phyloP scores from a whole-genome alignment of 2,797 vertebrate species.

The Poecile montanus region DNA sequence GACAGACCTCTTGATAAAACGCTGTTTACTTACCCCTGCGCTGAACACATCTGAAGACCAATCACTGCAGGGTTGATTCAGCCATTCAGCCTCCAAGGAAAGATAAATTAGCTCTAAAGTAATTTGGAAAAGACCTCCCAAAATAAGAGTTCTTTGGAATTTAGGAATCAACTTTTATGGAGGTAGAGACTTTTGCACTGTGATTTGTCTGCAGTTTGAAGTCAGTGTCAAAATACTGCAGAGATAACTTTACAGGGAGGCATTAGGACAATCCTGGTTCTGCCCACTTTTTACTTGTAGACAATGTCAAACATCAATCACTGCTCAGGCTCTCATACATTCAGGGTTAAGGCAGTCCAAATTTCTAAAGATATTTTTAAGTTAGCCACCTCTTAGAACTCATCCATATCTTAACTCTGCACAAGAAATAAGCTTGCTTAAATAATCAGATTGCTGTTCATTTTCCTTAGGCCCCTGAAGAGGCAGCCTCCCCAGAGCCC shows the following conservation, averaged over 20 bases:
- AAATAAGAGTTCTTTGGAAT: not conserved
- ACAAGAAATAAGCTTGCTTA: not conserved
- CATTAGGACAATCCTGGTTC: not conserved
- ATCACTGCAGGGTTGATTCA: not conserved
- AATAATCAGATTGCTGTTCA: not conserved
- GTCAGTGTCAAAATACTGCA: not conserved
- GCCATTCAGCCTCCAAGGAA: not conserved
- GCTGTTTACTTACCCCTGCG: not conserved
- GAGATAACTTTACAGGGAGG: not conserved
- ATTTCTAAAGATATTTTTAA: not conserved
- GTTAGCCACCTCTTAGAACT: not conserved
- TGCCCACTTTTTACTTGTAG: not conserved
- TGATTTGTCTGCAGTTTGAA: not conserved
- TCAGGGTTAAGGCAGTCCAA: not conserved
- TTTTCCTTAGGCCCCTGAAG: not conserved
- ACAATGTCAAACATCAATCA: not conserved
- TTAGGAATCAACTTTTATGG: not conserved
- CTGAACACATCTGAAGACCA: not conserved
- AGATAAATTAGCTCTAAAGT: not conserved
- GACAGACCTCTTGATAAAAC: conserved; percentile 15
- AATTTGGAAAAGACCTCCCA: not conserved
- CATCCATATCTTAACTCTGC: not conserved
- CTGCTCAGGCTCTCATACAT: not conserved
- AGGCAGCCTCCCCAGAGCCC: not conserved
- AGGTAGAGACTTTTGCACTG: not conserved